Conservation (phyloP, 1,140 invertebrate genomes). For the Drosophila arawakana region DNA sequence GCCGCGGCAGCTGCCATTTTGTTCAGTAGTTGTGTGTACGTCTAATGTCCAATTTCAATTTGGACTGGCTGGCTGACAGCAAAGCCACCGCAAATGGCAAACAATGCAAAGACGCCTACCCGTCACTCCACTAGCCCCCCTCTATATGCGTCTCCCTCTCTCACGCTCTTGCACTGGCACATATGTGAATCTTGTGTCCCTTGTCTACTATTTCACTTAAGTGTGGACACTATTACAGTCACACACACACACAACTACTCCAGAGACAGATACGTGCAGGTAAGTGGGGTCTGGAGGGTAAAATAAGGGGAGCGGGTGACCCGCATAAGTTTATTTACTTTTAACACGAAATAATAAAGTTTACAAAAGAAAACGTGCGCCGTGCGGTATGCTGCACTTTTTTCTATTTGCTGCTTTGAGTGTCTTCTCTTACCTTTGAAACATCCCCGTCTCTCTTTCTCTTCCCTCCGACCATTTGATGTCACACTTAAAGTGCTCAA, state of each 20-base stretch:
- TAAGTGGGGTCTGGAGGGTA: neutral
- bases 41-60: slow-evolving; percentile 82
- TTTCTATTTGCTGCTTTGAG: slow-evolving; percentile 22
- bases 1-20: slow-evolving; percentile 70
- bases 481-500: slow-evolving; percentile 52
- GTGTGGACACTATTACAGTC: slow-evolving; percentile 36
- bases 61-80: slow-evolving; percentile 72
- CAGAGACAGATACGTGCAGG: neutral
- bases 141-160: neutral
- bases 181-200: slow-evolving; percentile 28
- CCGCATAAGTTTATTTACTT: slow-evolving; percentile 79
- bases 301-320: slow-evolving; percentile 17
- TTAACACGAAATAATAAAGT: slow-evolving; percentile 82
- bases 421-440: neutral
- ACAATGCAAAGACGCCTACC: slow-evolving; percentile 39
- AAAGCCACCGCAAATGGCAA: slow-evolving; percentile 52
- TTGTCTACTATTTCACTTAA: slow-evolving; percentile 59
- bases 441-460: neutral
- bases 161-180: neutral
- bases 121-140: neutral
- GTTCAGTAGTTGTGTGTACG: slow-evolving; percentile 55
- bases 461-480: slow-evolving; percentile 16
- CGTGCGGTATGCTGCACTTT: slow-evolving; percentile 62
- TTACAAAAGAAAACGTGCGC: slow-evolving; percentile 79
- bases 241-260: slow-evolving; percentile 1